A percentile compares a stretch with the other conserved stretches of the same genome.
Conservation (phyloP, 2,113 vertebrate genomes). For the Illadopsis cleaveri region DNA sequence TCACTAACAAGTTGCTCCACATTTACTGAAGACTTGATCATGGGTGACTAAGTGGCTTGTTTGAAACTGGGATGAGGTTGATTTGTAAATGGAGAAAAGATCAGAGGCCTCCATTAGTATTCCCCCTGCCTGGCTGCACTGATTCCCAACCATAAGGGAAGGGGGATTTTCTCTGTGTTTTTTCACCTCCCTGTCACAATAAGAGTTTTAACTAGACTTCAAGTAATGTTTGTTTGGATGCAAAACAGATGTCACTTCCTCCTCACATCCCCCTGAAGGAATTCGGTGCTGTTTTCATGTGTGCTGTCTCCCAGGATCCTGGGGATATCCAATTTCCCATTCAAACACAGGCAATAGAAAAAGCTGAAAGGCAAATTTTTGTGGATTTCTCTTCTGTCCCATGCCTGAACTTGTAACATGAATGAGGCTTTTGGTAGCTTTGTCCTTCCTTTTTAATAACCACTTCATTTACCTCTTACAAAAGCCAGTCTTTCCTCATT, state of each 20-base stretch:
- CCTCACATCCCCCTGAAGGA: conserved; percentile 30
- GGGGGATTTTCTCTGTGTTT: not conserved
- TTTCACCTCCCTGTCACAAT: not conserved
- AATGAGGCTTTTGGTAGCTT: conserved; percentile 54
- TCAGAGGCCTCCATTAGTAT: conserved; percentile 15
- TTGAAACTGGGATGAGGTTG: not conserved
- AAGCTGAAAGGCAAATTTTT: conserved; percentile 62
- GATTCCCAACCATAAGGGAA: not conserved
- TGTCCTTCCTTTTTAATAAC: conserved; percentile 58
- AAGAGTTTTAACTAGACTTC: conserved; percentile 4
- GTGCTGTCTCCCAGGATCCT: conserved; percentile 31
- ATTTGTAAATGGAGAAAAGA: not conserved
- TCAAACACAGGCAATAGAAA: conserved; percentile 47
- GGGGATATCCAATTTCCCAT: conserved; percentile 63
- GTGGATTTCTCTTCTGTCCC: conserved; percentile 51
- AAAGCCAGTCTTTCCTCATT: conserved; percentile 33
- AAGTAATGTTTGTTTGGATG: conserved; percentile 48
- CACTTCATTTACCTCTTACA: conserved; percentile 51
- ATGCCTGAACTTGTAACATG: conserved; percentile 44
- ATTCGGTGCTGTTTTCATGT: conserved; percentile 42
- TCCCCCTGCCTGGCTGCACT: not conserved
- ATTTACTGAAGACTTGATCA: not conserved
- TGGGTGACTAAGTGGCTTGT: not conserved
- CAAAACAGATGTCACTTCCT: conserved; percentile 56
- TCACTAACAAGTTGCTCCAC: not conserved